Conservation (phyloP, 2,888 invertebrate genomes). For the Acanthosepion lycidas region DNA sequence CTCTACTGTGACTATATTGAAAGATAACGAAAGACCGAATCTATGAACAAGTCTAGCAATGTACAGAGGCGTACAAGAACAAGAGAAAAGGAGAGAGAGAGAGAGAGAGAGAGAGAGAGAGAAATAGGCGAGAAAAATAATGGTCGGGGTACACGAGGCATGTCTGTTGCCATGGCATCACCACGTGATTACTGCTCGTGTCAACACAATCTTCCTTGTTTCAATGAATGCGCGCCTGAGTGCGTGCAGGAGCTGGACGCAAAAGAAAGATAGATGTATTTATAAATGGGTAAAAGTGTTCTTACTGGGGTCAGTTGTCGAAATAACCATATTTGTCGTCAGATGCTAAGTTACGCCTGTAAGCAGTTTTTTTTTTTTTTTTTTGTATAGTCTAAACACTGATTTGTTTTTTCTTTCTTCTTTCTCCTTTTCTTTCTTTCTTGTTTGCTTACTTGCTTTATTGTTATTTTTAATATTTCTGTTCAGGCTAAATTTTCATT, state of each 20-base stretch:
- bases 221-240: background rate
- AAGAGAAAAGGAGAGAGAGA: background rate
- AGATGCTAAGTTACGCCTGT: background rate
- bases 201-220: slow-evolving; percentile 33
- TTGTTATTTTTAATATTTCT: background rate
- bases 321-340: background rate
- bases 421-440: background rate
- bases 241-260: background rate
- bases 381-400: background rate
- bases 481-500: too few species aligned
- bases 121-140: background rate
- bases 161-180: background rate
- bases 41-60: background rate
- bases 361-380: background rate
- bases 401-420: background rate
- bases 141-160: background rate
- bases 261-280: background rate
- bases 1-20: background rate
- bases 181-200: background rate
- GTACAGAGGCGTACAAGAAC: background rate
- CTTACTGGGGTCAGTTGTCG: background rate
- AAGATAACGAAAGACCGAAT: background rate
- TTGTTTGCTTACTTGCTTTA: background rate
- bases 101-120: background rate
- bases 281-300: background rate